phyloP scores from a whole-genome alignment of 1,140 invertebrate genomes.

The Lepidotrigona ventralis region DNA sequence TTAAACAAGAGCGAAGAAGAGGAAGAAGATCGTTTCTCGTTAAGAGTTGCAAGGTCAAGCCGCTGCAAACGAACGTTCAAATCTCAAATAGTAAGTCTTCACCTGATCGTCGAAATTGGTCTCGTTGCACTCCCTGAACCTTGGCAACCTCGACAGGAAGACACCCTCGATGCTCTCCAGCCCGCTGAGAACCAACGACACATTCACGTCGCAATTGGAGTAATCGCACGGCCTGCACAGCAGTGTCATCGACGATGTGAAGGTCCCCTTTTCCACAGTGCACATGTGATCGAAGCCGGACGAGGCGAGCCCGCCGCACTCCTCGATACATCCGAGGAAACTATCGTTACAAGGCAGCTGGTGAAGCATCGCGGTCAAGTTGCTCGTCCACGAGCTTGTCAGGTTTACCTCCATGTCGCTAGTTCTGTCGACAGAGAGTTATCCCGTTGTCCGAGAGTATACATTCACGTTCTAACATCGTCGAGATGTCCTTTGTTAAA shows the following conservation, averaged over 20 bases:
- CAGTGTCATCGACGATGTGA: conserved; percentile 51
- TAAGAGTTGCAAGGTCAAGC: background rate
- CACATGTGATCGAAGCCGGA: conserved; percentile 66
- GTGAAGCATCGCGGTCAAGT: conserved; percentile 65
- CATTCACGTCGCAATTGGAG: conserved; percentile 61
- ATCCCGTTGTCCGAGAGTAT: background rate
- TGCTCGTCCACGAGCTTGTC: conserved; percentile 59
- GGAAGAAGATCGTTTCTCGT: background rate
- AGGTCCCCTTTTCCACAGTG: conserved; percentile 38
- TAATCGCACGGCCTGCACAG: conserved; percentile 69
- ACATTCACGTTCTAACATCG: background rate
- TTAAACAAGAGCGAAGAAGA: background rate
- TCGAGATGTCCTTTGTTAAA: background rate
- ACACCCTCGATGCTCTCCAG: conserved; percentile 68
- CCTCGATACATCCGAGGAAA: conserved; percentile 44
- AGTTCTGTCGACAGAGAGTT: background rate
- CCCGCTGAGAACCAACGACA: conserved; percentile 65
- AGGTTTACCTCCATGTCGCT: conserved; percentile 46
- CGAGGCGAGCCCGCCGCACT: conserved; percentile 43
- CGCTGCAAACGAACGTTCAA: background rate
- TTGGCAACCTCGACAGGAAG: conserved; percentile 66
- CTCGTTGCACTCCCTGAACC: conserved; percentile 63
- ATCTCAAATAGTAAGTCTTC: background rate
- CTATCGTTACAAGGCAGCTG: conserved; percentile 66
- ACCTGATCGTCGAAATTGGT: conserved; percentile 58